Evolutionary conservation across 2,797 vertebrate species (phyloP).

Genomic region (Peromyscus melanophrys): DNA sequence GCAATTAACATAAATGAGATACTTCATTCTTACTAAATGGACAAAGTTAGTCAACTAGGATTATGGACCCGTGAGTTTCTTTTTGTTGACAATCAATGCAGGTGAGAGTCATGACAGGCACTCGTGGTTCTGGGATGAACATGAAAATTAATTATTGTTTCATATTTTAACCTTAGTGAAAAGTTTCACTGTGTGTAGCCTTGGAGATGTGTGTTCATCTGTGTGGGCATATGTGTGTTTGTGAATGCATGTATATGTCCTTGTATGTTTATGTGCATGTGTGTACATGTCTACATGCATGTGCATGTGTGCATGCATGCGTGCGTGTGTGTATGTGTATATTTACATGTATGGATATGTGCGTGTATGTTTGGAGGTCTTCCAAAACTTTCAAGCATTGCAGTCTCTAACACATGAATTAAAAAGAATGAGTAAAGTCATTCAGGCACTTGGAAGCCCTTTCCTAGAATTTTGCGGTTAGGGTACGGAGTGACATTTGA

Average conservation of each 20-base stretch:
- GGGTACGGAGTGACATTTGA: neutral
- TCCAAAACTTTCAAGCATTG: constrained; percentile 7
- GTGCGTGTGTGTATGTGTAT: neutral
- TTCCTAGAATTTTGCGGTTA: neutral
- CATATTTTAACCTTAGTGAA: neutral
- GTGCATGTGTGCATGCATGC: neutral
- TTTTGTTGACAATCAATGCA: neutral
- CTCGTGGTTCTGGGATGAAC: neutral
- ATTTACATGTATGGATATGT: neutral
- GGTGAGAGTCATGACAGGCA: neutral
- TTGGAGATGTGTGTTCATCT: neutral
- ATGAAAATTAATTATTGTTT: neutral
- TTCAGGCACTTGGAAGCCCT: neutral
- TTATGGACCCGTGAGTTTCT: neutral
- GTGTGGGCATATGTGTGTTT: neutral
- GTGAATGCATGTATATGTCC: too few species aligned
- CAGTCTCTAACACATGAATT: neutral
- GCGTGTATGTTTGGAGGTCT: neutral
- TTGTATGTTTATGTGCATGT: neutral
- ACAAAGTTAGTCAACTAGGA: neutral
- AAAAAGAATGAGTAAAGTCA: neutral
- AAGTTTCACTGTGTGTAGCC: neutral
- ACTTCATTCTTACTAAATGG: neutral
- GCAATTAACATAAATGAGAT: neutral
- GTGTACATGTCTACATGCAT: neutral